Evolutionary conservation across 2,113 vertebrate genomes (phyloP).

Genomic region (Jaculus jaculus): DNA sequence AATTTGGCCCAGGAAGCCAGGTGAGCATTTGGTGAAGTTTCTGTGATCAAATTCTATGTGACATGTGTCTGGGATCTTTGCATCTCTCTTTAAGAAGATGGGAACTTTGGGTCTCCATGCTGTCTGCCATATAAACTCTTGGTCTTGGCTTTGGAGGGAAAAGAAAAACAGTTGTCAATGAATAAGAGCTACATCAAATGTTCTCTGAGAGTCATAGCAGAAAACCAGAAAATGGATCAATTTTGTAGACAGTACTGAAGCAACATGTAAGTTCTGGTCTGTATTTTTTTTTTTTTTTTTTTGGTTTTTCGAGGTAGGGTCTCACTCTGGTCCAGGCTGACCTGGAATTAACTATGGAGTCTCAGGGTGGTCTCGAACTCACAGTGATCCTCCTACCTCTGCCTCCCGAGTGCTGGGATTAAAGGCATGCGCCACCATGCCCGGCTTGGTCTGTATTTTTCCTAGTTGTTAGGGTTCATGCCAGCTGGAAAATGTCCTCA

Average conservation of each 20-base stretch:
- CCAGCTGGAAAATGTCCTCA: constrained; percentile 49
- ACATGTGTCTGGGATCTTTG: neutral
- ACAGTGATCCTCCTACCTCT: too few species aligned
- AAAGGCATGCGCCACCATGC: too few species aligned
- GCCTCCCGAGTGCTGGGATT: too few species aligned
- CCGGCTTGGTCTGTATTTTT: constrained; percentile 65
- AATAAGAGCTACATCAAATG: neutral
- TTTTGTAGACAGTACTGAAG: constrained; percentile 63
- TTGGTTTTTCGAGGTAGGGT: too few species aligned
- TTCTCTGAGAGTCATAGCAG: neutral
- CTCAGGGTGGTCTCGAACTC: too few species aligned
- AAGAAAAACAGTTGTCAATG: constrained; percentile 43
- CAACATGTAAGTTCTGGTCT: constrained; percentile 58
- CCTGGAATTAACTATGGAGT: too few species aligned
- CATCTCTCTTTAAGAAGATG: constrained; percentile 24
- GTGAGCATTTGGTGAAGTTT: neutral
- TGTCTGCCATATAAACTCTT: neutral
- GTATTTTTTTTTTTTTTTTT: too few species aligned
- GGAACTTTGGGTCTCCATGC: neutral
- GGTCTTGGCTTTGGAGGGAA: neutral
- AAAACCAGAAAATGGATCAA: constrained; percentile 35
- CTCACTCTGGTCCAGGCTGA: too few species aligned
- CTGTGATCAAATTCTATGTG: neutral
- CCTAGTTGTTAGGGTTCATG: constrained; percentile 38
- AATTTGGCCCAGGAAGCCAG: neutral